Base-by-base conservation (phyloP, 2,113 vertebrate genomes). In the Cepphus grylle region DNA sequence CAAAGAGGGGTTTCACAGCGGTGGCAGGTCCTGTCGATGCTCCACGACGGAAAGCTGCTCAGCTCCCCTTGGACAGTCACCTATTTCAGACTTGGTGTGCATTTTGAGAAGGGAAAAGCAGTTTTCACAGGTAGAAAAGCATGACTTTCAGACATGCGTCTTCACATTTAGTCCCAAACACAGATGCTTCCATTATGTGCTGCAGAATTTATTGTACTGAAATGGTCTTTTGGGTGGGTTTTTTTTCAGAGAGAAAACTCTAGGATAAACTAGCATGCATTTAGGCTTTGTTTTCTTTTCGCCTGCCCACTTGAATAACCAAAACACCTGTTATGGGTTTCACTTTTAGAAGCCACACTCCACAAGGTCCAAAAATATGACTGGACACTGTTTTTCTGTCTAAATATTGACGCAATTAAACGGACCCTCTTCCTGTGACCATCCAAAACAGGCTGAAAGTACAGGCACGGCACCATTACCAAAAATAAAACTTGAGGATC, bases 311-410 rank as follows among this genome's bases (percentile, higher is more conserved):
- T 20, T n/a, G 47, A 69, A 38, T 4, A 86, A 53, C 38, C 27
- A 62, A 67, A 65, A 20, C 21, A 58, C 4, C 13, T 10, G 26
- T 36, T 29, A 72, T 0, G 4, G 40, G 40, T 52, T 62, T 72
- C n/a, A 42, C 19, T 72, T 91, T 72, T 13, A 21, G 8, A 70
- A 86, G 23, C 19, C 49, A 6, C 17, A 49, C 29, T 56, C 69
- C 52, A 10, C 4, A n/a, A 20, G 1, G 6, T 5, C 36, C 21
- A 43, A 50, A 86, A 77, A 3, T 6, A 32, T 0, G 8, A 30
- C 32, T 2, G 21, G 15, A 6, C 16, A 4, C 10, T 4, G 10
- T 0, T 50, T 7, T n/a, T 67, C 38, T 49, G 14, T 5, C 52
- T 30, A 47, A 65, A 61, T 29, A 70, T 0, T 5, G 27, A 34